A percentile compares a stretch with the other conserved stretches of the same genome.
These are phyloP conservation scores for Anolis sagrei DNA, from an alignment of 2,113 vertebrate genomes.

Conservation along the genomic window DNA sequence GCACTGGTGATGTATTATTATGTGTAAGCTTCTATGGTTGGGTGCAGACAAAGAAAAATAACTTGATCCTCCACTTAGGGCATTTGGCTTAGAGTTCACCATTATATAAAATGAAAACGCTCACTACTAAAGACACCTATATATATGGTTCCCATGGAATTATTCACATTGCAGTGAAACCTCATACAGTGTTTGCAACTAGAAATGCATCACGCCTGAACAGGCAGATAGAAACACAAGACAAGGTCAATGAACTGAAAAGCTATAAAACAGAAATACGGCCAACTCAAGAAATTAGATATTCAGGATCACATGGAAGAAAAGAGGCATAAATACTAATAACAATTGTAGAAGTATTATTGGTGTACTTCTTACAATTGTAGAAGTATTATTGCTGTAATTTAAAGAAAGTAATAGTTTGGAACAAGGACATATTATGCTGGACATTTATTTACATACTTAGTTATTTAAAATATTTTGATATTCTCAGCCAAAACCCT, in stretches of 20 bases:
- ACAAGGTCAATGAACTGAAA: conserved; percentile 18
- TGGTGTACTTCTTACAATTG: background rate
- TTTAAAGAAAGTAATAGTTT: background rate
- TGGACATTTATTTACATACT: background rate
- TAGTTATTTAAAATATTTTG: background rate
- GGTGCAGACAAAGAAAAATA: background rate
- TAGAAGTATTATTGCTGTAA: background rate
- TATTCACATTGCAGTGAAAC: conserved; percentile 10
- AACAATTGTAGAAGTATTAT: background rate
- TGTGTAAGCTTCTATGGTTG: background rate
- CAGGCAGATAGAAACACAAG: conserved; percentile 1
- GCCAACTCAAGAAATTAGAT: conserved; percentile 1
- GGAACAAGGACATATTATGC: background rate
- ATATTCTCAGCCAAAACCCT: background rate
- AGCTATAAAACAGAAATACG: conserved; percentile 17
- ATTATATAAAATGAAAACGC: background rate
- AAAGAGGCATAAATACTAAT: background rate
- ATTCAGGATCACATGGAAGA: background rate
- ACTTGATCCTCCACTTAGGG: background rate
- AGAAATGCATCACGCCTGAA: background rate
- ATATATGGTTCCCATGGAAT: conserved; percentile 7
- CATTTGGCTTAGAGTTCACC: background rate
- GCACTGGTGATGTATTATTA: background rate
- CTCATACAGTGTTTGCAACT: background rate
- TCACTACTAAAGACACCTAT: background rate